phyloP scores from a whole-genome alignment of 2,888 invertebrate genomes.

The Troilus luridus region DNA sequence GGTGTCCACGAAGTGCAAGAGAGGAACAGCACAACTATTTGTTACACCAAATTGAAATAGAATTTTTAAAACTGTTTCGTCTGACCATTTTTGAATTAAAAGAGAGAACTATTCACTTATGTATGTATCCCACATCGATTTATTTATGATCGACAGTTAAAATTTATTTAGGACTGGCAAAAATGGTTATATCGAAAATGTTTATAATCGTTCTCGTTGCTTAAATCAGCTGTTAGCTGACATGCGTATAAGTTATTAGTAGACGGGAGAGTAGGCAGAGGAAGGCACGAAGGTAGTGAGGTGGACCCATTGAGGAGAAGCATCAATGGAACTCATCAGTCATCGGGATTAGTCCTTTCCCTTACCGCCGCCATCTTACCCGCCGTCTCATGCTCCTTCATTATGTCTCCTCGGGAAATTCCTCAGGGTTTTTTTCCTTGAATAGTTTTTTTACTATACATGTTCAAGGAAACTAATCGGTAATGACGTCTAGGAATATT shows the following conservation, averaged over 20 bases:
- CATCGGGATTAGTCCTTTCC: constrained; percentile 31
- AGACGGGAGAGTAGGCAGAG: background rate
- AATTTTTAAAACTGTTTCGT: no score
- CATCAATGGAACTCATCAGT: constrained; percentile 44
- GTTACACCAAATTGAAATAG: no score
- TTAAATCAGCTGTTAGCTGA: no score
- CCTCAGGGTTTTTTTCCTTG: background rate
- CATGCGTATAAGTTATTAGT: background rate
- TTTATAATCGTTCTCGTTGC: no score
- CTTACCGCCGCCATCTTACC: constrained; percentile 4
- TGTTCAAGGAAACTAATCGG: background rate
- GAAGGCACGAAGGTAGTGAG: background rate
- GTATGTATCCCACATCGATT: no score
- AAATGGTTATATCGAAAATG: no score
- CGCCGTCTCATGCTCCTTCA: background rate
- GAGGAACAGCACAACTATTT: no score
- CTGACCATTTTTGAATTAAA: no score
- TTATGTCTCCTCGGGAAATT: background rate
- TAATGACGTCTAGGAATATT: background rate
- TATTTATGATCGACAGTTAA: no score
- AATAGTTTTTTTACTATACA: background rate
- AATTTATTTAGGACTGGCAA: no score
- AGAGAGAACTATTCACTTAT: no score
- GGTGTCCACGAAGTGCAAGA: no score
- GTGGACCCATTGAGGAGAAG: background rate